Conservation (phyloP, 1,140 invertebrate species). For the Aphelinus atriplicis region DNA sequence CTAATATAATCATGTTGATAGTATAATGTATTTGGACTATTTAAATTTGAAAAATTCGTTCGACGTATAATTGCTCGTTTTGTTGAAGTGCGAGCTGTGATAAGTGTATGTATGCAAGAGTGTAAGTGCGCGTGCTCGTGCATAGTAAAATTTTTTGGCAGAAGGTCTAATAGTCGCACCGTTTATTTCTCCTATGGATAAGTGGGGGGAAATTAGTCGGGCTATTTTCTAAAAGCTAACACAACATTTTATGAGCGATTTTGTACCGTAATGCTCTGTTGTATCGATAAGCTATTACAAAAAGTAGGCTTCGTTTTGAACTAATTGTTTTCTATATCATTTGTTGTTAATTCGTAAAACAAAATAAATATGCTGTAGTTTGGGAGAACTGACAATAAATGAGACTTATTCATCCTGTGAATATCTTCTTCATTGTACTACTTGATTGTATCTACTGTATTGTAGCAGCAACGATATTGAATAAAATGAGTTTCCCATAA, state of each 20-base stretch:
- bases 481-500: too few species aligned
- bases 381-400: slow-evolving; percentile 41
- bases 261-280: too few species aligned
- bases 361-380: slow-evolving; percentile 15
- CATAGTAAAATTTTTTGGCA: slow-evolving; percentile 38
- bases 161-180: slow-evolving; percentile 38
- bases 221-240: slow-evolving; percentile 35
- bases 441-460: too few species aligned
- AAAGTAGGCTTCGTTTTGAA: slow-evolving; percentile 26
- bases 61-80: slow-evolving; percentile 45
- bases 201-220: slow-evolving; percentile 28
- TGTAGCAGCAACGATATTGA: too few species aligned
- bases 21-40: slow-evolving; percentile 54
- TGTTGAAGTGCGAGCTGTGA: slow-evolving; percentile 61
- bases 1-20: slow-evolving; percentile 49
- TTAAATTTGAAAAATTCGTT: slow-evolving; percentile 46
- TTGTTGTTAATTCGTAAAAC: slow-evolving; percentile 47
- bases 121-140: too few species aligned
- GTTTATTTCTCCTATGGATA: slow-evolving; percentile 24
- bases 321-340: slow-evolving; percentile 42
- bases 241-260: too few species aligned
- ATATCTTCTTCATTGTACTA: too few species aligned
- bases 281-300: too few species aligned
- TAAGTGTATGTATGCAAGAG: slow-evolving; percentile 47
- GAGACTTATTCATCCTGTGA: slow-evolving; percentile 25